Evolutionary conservation across 2,797 vertebrate species (phyloP), one percentile per base, ranked within the genome.

Genomic region (Lepilemur septentrionalis): DNA sequence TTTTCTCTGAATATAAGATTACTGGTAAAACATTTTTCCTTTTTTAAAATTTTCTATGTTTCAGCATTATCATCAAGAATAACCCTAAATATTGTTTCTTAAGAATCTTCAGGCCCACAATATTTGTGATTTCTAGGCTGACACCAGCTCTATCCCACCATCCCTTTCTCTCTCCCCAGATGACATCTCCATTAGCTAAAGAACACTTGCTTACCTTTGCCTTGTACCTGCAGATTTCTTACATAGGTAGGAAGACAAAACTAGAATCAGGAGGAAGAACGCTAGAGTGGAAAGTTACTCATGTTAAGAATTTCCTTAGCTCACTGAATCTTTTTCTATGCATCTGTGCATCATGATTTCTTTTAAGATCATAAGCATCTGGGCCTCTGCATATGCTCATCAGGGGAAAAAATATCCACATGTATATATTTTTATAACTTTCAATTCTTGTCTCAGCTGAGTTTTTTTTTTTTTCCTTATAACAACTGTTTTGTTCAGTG

Each of bases 281-380:
- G 22, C 30, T 38, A 50, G 4, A 78, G n/a, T 95, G 55, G 35
- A 52, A 93, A 70, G 18, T 61, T 84, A 57, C 10, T 83, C 25
- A 32, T 41, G 25, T 41, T 81, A 79, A 89, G 73, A 95, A 78
- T 82, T 57, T 85, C 46, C 84, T 92, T 91, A 78, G 69, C 87
- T 79, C 35, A 14, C 14, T 28, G 43, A 76, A 11, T 83, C 46
- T 52, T 32, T 85, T 89, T 78, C 59, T 86, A 38, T 80, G 61
- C 43, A 57, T 91, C 41, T 91, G 4, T 93, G 46, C 13, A 11
- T 70, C 50, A 9, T 92, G 81, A 69, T 92, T 93, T 86, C 69
- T 84, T 83, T 83, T 92, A 83, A 75, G 70, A 91, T 91, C 57
- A 32, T 48, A 76, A 89, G 85, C 83, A 89, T 78, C 91, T 89